Base-by-base conservation (phyloP, 1,140 invertebrate species). In the Rhopalosiphum maidis region DNA sequence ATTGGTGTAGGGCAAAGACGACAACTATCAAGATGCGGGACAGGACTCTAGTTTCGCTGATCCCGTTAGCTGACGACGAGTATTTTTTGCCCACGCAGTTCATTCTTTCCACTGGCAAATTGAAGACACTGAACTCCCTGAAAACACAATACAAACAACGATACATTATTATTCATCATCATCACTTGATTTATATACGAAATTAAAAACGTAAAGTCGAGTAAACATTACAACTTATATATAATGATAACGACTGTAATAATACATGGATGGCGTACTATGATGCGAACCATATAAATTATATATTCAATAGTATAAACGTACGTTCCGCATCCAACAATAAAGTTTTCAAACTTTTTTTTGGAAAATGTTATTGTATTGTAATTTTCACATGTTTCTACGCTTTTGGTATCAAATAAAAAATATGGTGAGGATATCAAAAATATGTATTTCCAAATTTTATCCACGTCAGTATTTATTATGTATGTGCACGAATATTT, bases 51-150 rank as follows among this genome's bases (percentile, higher is more conserved):
- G 77, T 18, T n/a, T 85, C 46, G 15, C 91, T 82, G 82, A 83
- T 54, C 48, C 91, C 91, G 46, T 93, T 93, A 9, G 51, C n/a
- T n/a, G 90, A 92, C 23, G 91, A 93, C 43, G 91, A 93, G 35
- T 93, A 85, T 35, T 93, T 83, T 25, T 93, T 93, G 46, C 91
- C 91, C 46, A 54, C 91, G 91, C 97, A 98, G 94, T 97, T 97
- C 97, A 98, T 98, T 94, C 96, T 96, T 93, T 97, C 97, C 90
- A 97, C 95, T 1, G 97, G 97, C 95, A 98, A 96, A 95, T 97
- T 97, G 94, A 97, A 97, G 68, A 98, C 96, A 94, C 96, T 96
- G 95, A 98, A 98, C 95, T 98, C 97, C 43, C 97, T 96, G 94
- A 97, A 97, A 94, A 94, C 48, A 54, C 23, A n/a, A 88, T n/a